Conservation (phyloP, 1,140 invertebrate genomes). For the Ruditapes philippinarum region DNA sequence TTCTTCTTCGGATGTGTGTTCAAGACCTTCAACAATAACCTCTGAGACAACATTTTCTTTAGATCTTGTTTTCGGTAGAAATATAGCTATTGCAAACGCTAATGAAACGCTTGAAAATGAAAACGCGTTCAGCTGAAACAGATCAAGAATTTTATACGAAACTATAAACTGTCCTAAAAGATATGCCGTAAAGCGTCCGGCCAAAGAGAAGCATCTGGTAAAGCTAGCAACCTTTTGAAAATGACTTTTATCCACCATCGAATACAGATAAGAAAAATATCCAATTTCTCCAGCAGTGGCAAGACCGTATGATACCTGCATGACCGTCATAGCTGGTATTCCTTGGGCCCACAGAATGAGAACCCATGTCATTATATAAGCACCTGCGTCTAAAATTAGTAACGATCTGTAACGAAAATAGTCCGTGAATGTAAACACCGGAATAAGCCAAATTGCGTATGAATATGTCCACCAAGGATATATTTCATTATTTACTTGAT, state of each 20-base stretch:
- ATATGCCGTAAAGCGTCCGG: conserved; percentile 92
- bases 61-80: conserved; percentile 88
- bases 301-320: conserved; percentile 91
- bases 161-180: conserved; percentile 90
- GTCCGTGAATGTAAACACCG: conserved; percentile 94
- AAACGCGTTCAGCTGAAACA: conserved; percentile 91
- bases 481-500: conserved; percentile 91
- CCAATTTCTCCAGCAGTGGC: conserved; percentile 96
- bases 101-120: conserved; percentile 90
- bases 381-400: conserved; percentile 91
- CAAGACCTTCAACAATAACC: not conserved
- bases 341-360: conserved; percentile 91
- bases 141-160: conserved; percentile 89
- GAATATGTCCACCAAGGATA: conserved; percentile 95
- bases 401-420: conserved; percentile 95
- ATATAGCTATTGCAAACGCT: conserved; percentile 92
- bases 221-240: conserved; percentile 94
- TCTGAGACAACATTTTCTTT: not conserved
- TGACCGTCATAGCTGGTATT: conserved; percentile 89
- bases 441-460: conserved; percentile 91
- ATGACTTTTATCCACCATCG: conserved; percentile 92
- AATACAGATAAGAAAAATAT: conserved; percentile 97
- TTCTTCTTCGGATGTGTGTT: not conserved
- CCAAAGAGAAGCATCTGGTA: conserved; percentile 91
- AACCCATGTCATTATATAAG: conserved; percentile 91